Evolutionary conservation across 1,140 invertebrate genomes (phyloP).

Genomic region (Berghia stephanieae): DNA sequence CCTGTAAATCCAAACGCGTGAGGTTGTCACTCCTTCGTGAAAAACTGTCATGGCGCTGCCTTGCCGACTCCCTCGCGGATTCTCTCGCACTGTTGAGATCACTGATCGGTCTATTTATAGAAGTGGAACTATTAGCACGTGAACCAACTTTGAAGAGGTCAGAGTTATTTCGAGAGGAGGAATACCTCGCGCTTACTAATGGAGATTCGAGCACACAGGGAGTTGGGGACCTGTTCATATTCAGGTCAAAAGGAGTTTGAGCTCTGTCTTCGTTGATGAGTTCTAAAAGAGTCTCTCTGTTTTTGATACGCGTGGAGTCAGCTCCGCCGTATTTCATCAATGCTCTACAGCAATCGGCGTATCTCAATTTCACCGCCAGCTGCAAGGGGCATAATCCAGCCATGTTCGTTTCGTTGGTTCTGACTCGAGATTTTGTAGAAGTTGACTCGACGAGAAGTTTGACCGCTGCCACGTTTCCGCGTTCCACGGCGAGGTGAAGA

Average conservation of each 20-base stretch:
- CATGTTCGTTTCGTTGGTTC: conserved; percentile 37
- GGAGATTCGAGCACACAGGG: background rate
- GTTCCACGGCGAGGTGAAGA: conserved; percentile 43
- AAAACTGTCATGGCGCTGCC: background rate
- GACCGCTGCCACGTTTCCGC: conserved; percentile 41
- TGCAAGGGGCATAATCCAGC: conserved; percentile 39
- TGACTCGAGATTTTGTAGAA: conserved; percentile 24
- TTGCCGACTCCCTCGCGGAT: conserved; percentile 1
- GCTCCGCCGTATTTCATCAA: conserved; percentile 37
- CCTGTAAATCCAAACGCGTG: background rate
- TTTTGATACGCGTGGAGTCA: conserved; percentile 16
- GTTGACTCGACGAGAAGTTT: conserved; percentile 33
- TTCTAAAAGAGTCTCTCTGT: conserved; percentile 6
- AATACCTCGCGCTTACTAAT: too few species aligned
- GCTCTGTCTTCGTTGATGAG: conserved; percentile 28
- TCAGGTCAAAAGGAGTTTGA: background rate
- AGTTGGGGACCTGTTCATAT: too few species aligned
- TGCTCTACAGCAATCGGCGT: conserved; percentile 42
- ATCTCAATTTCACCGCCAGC: conserved; percentile 44
- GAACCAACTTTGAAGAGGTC: background rate
- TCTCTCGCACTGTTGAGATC: background rate
- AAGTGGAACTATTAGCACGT: background rate
- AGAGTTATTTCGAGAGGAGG: background rate
- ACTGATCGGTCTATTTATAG: background rate
- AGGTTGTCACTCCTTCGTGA: background rate